Conservation (phyloP, 1,140 invertebrate species). For the Drosophila sproati region DNA sequence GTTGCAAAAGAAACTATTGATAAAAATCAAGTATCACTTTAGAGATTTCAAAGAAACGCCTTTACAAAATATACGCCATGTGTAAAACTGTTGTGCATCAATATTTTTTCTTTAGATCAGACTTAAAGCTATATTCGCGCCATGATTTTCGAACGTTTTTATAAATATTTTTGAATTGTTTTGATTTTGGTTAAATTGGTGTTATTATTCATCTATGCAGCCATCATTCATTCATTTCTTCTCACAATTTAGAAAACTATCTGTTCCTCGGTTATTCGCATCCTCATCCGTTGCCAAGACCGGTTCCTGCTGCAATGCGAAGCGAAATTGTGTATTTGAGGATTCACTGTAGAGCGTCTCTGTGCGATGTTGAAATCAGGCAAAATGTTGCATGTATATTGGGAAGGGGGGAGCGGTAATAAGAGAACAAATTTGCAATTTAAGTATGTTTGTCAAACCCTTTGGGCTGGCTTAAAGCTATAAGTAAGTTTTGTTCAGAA, state of each 20-base stretch:
- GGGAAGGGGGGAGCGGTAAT: conserved; percentile 49
- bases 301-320: conserved; percentile 57
- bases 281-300: conserved; percentile 52
- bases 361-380: conserved; percentile 32
- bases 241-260: conserved; percentile 33
- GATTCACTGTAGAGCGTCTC: conserved; percentile 77
- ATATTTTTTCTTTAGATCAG: conserved; percentile 34
- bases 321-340: conserved; percentile 50
- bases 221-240: conserved; percentile 54
- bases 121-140: conserved; percentile 61
- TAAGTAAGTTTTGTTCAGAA: conserved; percentile 45
- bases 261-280: conserved; percentile 22
- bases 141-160: conserved; percentile 26
- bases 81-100: conserved; percentile 42
- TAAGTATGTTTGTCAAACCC: conserved; percentile 66
- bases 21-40: not conserved
- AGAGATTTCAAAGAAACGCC: not conserved
- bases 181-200: conserved; percentile 66
- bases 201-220: not conserved
- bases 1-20: conserved; percentile 1
- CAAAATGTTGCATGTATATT: conserved; percentile 65
- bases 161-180: conserved; percentile 25
- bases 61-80: conserved; percentile 18
- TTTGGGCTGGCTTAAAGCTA: conserved; percentile 42
- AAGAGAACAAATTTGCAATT: conserved; percentile 76